Percentiles rank a stretch among this genome's conserved stretches.
These are phyloP conservation scores for Neodon shergylaensis DNA, from an alignment of 2,113 vertebrate genomes.

Conservation along the genomic window DNA sequence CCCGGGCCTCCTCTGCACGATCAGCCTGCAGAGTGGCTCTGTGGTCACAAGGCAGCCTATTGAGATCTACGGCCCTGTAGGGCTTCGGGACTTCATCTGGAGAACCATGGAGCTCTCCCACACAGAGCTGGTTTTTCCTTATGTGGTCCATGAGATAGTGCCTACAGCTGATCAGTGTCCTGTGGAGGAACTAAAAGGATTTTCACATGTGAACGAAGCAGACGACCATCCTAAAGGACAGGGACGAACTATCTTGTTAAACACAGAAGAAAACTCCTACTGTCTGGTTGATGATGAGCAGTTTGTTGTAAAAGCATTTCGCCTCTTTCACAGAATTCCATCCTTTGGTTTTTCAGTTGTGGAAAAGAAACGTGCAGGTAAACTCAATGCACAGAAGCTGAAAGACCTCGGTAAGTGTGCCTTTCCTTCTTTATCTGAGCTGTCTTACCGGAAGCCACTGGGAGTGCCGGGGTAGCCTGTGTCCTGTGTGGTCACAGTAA, in stretches of 20 bases:
- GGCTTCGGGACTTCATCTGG: constrained; percentile 89
- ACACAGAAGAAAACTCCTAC: constrained; percentile 85
- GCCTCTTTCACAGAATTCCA: constrained; percentile 93
- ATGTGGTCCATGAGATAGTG: constrained; percentile 92
- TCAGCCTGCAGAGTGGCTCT: constrained; percentile 89
- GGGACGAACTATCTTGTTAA: constrained; percentile 86
- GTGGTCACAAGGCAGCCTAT: constrained; percentile 81
- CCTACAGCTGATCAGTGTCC: constrained; percentile 92
- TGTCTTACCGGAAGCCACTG: background rate
- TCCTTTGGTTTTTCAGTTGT: constrained; percentile 94
- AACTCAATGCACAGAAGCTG: constrained; percentile 89
- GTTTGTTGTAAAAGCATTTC: constrained; percentile 91
- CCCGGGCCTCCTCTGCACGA: constrained; percentile 94
- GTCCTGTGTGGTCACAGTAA: background rate
- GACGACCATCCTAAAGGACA: constrained; percentile 55
- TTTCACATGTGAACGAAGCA: constrained; percentile 21
- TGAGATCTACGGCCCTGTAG: constrained; percentile 92
- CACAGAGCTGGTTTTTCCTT: constrained; percentile 91
- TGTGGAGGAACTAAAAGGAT: constrained; percentile 85
- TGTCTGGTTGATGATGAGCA: constrained; percentile 88
- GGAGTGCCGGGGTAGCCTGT: background rate
- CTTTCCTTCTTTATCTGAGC: background rate
- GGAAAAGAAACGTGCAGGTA: constrained; percentile 91
- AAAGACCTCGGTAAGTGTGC: constrained; percentile 89
- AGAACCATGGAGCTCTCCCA: constrained; percentile 90